Conservation (phyloP, 2,113 vertebrate genomes). For the Mormyrus iriodes region DNA sequence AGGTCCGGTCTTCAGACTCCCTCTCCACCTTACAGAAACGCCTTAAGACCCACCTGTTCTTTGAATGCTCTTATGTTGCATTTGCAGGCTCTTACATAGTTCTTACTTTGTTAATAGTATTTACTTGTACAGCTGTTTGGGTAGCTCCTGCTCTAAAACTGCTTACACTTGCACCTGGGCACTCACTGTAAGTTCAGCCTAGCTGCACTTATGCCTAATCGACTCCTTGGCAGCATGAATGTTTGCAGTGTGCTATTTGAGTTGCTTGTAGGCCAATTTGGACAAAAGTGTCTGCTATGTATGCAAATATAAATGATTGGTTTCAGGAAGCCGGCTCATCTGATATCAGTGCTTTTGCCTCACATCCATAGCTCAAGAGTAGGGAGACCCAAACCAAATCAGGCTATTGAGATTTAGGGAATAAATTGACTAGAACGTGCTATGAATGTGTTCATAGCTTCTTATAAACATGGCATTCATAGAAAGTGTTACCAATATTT, state of each 20-base stretch:
- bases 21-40: neutral
- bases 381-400: neutral
- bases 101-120: neutral
- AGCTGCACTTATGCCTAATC: neutral
- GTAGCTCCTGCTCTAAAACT: no score
- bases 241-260: no score
- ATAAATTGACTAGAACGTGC: neutral
- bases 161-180: no score
- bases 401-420: neutral
- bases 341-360: neutral
- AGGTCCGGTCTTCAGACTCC: neutral
- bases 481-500: neutral
- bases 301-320: neutral
- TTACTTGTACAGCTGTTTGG: no score
- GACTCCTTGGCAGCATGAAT: no score
- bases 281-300: no score
- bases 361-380: neutral
- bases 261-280: no score
- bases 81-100: neutral
- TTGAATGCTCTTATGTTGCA: neutral
- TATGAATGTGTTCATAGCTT: neutral
- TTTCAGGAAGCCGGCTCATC: neutral
- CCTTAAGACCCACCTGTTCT: neutral
- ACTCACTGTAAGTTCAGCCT: neutral
- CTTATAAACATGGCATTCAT: neutral